These are phyloP conservation scores for Entosphenus tridentatus DNA, from an alignment of 2,113 vertebrate genomes.

Conservation along the genomic window DNA sequence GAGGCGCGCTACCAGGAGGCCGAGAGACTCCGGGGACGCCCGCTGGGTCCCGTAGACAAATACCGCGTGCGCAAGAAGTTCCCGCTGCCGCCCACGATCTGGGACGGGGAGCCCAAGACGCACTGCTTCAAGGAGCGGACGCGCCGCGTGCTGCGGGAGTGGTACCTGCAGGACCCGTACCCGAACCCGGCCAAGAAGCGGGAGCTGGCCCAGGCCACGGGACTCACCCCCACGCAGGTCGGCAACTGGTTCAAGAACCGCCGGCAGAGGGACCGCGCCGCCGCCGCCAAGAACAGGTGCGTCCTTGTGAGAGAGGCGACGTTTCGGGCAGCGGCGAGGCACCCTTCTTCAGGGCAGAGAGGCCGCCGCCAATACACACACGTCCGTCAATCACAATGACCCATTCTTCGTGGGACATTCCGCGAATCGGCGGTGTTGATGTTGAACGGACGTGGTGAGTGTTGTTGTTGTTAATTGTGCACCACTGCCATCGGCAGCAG, in stretches of 20 bases:
- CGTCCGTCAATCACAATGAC: too few relatives aligned
- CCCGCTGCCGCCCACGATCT: conserved; percentile 87
- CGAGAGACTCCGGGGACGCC: conserved; percentile 85
- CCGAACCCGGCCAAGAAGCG: conserved; percentile 95
- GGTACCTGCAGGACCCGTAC: conserved; percentile 97
- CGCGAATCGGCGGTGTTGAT: too few relatives aligned
- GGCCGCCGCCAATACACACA: neutral
- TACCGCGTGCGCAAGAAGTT: conserved; percentile 99
- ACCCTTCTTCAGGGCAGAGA: neutral
- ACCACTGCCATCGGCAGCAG: too few relatives aligned
- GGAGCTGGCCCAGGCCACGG: conserved; percentile 90
- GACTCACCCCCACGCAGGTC: conserved; percentile 97
- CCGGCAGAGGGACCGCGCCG: conserved; percentile 90
- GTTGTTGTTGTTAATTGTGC: too few relatives aligned
- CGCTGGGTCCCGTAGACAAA: conserved; percentile 95
- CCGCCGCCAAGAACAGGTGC: conserved; percentile 94
- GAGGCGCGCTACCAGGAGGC: conserved; percentile 98
- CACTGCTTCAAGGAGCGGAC: conserved; percentile 99
- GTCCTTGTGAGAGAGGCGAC: conserved; percentile 11
- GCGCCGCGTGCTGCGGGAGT: conserved; percentile 81
- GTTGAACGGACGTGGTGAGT: too few relatives aligned
- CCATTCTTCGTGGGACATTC: too few relatives aligned
- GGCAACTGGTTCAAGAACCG: conserved; percentile 99
- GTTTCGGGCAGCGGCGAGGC: neutral
- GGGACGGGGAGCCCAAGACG: conserved; percentile 98